Conservation (phyloP, 2,797 vertebrate genomes). For the Hemitrygon akajei region DNA sequence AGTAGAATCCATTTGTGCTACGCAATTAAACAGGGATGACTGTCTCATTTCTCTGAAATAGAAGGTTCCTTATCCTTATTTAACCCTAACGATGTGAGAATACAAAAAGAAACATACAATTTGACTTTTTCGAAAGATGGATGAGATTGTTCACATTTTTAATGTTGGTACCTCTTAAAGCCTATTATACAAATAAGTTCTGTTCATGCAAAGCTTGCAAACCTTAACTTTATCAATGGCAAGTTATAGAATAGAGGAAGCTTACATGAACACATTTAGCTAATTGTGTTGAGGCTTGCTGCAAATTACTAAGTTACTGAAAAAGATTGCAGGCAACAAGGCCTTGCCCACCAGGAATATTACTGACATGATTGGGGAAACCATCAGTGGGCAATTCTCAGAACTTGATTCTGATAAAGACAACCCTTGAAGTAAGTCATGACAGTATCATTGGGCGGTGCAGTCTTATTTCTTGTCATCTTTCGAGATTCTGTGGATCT, state of each 20-base stretch:
- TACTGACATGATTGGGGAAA: background rate
- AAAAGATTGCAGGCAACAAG: no score
- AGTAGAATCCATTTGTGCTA: no score
- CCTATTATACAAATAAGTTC: background rate
- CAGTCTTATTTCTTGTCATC: background rate
- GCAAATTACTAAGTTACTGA: background rate
- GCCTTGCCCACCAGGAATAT: background rate
- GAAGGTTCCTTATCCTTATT: background rate
- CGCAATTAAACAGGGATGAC: no score
- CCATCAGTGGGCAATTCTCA: no score
- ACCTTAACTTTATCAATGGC: background rate
- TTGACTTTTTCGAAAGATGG: background rate
- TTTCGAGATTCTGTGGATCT: background rate
- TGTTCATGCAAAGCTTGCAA: background rate
- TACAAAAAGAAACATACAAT: background rate
- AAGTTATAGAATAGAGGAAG: background rate
- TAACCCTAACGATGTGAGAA: background rate
- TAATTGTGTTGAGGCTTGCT: background rate
- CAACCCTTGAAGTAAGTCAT: background rate
- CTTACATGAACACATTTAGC: background rate
- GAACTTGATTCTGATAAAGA: background rate
- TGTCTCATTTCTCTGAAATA: background rate
- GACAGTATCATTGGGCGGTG: background rate
- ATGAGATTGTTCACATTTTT: background rate
- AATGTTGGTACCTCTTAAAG: background rate